Conservation (phyloP, 2,888 invertebrate genomes). For the Dolomedes plantarius region DNA sequence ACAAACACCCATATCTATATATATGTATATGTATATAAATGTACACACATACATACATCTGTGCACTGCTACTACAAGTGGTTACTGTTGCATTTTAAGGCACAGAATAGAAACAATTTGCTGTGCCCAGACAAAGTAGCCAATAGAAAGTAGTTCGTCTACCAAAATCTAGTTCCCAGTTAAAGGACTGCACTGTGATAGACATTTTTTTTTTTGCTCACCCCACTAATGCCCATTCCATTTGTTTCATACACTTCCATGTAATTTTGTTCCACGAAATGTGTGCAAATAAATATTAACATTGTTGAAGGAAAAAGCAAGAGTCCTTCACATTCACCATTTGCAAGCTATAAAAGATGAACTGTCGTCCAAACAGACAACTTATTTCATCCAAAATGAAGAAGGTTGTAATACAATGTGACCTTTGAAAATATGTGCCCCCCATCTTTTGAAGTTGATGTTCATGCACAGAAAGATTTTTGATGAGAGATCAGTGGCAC, state of each 20-base stretch:
- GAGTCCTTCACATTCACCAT: conserved; percentile 55
- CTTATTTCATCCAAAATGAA: conserved; percentile 63
- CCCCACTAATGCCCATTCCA: conserved; percentile 67
- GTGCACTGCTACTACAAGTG: conserved; percentile 63
- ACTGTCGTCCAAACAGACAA: conserved; percentile 69
- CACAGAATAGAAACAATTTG: conserved; percentile 64
- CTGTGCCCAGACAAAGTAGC: conserved; percentile 67
- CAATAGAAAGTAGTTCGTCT: conserved; percentile 62
- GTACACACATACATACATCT: conserved; percentile 51
- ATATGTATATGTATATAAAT: conserved; percentile 58
- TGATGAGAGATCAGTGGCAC: conserved; percentile 60
- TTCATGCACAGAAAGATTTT: conserved; percentile 60
- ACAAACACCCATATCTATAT: conserved; percentile 29
- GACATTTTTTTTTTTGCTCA: conserved; percentile 60
- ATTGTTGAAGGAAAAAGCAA: conserved; percentile 34
- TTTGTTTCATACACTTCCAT: conserved; percentile 68
- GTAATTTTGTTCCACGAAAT: conserved; percentile 57
- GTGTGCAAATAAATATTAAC: conserved; percentile 57
- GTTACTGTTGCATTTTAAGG: conserved; percentile 66
- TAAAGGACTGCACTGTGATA: conserved; percentile 70
- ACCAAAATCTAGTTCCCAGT: conserved; percentile 69
- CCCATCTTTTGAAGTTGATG: conserved; percentile 52
- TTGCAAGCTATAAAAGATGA: conserved; percentile 63
- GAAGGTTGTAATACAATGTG: conserved; percentile 61
- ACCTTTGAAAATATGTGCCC: conserved; percentile 60